A percentile compares a stretch with the other conserved stretches of the same genome.
phyloP scores from a whole-genome alignment of 2,113 vertebrate genomes.

The Caracal caracal region DNA sequence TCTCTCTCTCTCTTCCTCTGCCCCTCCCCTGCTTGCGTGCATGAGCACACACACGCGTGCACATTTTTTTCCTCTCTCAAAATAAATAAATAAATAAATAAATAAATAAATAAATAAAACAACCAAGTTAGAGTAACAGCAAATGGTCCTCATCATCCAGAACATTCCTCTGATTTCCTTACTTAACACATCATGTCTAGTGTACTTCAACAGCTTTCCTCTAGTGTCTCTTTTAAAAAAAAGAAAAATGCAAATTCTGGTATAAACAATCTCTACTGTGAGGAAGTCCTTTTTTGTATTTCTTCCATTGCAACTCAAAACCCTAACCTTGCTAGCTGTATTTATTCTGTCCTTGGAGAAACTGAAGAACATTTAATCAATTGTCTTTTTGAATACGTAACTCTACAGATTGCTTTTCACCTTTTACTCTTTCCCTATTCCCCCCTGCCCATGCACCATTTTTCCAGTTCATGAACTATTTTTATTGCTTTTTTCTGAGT shows the following conservation, averaged over 20 bases:
- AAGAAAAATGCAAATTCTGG: background rate
- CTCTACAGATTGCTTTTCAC: background rate
- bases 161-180: background rate
- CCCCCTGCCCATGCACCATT: background rate
- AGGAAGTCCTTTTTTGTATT: background rate
- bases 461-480: background rate
- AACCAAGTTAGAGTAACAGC: background rate
- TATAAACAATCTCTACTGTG: background rate
- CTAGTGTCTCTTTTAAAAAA: background rate
- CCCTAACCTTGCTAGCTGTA: background rate
- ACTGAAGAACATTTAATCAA: background rate
- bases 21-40: too few species aligned
- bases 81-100: too few species aligned
- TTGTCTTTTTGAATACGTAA: background rate
- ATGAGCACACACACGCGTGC: too few species aligned
- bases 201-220: background rate
- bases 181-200: background rate
- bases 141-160: background rate
- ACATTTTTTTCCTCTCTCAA: too few species aligned
- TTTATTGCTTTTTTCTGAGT: conserved; percentile 24
- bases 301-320: background rate
- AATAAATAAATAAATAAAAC: too few species aligned
- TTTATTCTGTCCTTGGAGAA: background rate
- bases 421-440: background rate
- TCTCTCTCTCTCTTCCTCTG: too few species aligned